Evolutionary conservation across 1,140 invertebrate genomes (phyloP), one percentile per base, ranked within the genome.

Genomic region (Reticulitermes speratus): DNA sequence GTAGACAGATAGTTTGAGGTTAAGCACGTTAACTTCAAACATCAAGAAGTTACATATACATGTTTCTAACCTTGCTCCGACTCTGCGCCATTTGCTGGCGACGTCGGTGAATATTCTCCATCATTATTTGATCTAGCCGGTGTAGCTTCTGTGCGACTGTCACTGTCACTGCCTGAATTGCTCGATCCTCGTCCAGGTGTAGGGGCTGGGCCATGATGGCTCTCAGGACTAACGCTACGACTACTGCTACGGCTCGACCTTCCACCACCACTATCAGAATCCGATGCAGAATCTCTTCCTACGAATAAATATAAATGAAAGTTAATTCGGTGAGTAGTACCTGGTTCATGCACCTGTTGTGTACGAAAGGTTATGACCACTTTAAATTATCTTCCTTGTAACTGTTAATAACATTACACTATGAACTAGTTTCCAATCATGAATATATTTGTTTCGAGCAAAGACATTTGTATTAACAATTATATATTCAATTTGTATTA

Each of bases 221-320:
- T 84, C 23, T 21, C 86, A 14, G 86, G 86, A 44, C 86, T 86
- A 30, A n/a, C 86, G 52, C 86, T 86, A 32, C 82, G 82, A 38
- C 86, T 86, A 44, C 86, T 86, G 52, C 86, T 86, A n/a, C 48
- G 85, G 52, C 86, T 86, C 30, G 86, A 86, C 21, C 86, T 82
- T 48, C 86, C 83, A 44, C 82, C 82, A 6, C 81, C 75, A 44
- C 86, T 86, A 8, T 86, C 85, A 44, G 85, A 86, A 55, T 86
- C 85, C 2, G 85, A 86, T 23, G 75, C 85, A 25, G 85, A 82
- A 48, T 82, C 85, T 86, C 69, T 86, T 25, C n/a, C 85, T 86
- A 55, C 44, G 81, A 86, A 45, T 55, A 38, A 48, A 55, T 2
- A 3, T 5, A 84, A 84, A 9, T 2, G 19, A 25, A 52, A 55